Conservation (phyloP, 2,797 vertebrate species). For the Apogon hyalosoma region DNA sequence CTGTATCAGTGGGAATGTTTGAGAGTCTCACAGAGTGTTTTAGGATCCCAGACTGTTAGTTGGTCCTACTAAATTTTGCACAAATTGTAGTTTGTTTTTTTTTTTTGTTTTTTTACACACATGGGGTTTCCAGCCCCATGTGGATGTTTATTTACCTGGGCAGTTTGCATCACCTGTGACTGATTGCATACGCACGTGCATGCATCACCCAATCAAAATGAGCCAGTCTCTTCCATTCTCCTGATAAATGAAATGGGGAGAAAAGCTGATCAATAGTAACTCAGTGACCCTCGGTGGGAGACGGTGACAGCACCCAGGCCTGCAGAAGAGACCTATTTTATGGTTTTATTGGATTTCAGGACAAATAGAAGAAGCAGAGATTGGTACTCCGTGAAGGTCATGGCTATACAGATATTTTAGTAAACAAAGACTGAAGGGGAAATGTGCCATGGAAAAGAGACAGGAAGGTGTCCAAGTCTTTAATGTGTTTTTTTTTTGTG, state of each 20-base stretch:
- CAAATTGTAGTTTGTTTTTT: too few relatives aligned
- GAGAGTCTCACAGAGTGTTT: neutral
- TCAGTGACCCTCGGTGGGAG: constrained; percentile 10
- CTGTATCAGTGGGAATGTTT: neutral
- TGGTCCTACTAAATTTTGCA: too few relatives aligned
- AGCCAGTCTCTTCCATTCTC: neutral
- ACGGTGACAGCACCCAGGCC: constrained; percentile 1
- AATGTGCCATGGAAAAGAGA: neutral
- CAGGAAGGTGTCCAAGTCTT: neutral
- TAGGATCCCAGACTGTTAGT: too few relatives aligned
- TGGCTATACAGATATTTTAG: neutral
- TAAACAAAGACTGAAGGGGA: neutral
- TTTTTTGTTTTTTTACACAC: too few relatives aligned
- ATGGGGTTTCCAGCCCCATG: constrained; percentile 16
- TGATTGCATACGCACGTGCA: neutral
- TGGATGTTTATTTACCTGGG: too few relatives aligned
- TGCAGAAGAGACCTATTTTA: neutral
- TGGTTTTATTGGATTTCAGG: constrained; percentile 23
- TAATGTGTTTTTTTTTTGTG: too few relatives aligned
- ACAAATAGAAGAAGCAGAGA: constrained; percentile 10
- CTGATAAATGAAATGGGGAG: neutral
- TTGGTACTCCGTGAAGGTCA: constrained; percentile 29
- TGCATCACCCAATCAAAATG: neutral
- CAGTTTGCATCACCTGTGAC: constrained; percentile 40
- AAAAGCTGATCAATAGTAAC: neutral